phyloP scores from a whole-genome alignment of 2,113 vertebrate genomes.

The Chunga burmeisteri region DNA sequence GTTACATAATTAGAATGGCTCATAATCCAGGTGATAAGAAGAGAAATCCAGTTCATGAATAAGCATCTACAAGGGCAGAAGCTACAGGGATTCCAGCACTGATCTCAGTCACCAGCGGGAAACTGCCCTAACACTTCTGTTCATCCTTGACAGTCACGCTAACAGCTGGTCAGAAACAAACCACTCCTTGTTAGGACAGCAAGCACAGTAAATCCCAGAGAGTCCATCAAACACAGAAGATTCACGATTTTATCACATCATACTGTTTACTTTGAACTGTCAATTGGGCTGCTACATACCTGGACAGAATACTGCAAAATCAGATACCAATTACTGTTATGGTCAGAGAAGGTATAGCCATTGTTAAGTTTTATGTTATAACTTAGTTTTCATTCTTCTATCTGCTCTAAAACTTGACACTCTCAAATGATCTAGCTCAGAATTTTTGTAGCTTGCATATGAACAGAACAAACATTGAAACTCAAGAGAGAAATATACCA shows the following conservation, averaged over 20 bases:
- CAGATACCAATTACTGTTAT: not conserved
- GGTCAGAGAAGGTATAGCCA: not conserved
- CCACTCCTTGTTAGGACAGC: not conserved
- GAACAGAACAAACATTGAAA: not conserved
- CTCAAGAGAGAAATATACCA: not conserved
- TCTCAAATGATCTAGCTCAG: not conserved
- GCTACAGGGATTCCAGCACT: not conserved
- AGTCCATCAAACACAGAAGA: not conserved
- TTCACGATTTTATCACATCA: not conserved
- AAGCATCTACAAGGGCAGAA: not conserved
- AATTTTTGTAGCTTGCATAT: not conserved
- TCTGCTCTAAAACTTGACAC: not conserved
- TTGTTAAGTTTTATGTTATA: not conserved
- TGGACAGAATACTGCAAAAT: not conserved
- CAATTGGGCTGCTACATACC: not conserved
- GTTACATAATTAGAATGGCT: not conserved
- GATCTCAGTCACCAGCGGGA: not conserved
- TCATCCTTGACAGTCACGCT: not conserved
- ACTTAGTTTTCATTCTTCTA: not conserved
- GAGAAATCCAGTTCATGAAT: not conserved
- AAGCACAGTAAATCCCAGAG: not conserved
- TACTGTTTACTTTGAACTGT: not conserved
- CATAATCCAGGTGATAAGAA: not conserved
- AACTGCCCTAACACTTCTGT: not conserved
- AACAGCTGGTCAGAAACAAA: not conserved